A percentile compares a stretch with the other conserved stretches of the same genome.
Evolutionary conservation across 1,140 invertebrate species (phyloP).

Genomic region (Calycopis cecrops): DNA sequence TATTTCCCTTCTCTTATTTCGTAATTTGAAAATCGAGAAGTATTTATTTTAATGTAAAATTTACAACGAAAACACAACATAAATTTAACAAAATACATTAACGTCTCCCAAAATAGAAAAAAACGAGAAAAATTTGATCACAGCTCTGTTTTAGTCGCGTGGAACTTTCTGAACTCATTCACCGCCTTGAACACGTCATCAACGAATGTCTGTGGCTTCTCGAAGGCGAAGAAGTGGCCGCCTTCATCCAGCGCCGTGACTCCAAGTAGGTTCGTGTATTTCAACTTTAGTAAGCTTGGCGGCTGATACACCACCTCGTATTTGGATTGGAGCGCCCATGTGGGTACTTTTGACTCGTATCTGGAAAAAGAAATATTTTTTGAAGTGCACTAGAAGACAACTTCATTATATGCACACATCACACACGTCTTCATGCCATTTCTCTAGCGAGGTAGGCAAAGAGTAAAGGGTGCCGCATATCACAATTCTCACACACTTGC

Average conservation of each 20-base stretch:
- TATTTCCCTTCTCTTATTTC: too few relatives aligned
- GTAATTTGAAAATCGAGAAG: too few relatives aligned
- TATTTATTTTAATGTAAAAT: too few relatives aligned
- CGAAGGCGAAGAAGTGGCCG: constrained; percentile 91
- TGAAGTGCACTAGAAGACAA: too few relatives aligned
- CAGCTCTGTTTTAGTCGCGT: constrained; percentile 20
- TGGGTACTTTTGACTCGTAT: constrained; percentile 73
- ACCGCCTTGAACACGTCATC: constrained; percentile 75
- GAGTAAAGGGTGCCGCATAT: too few relatives aligned
- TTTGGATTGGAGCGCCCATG: constrained; percentile 79
- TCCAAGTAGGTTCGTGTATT: constrained; percentile 79
- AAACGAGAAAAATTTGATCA: too few relatives aligned
- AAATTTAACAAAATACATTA: not conserved
- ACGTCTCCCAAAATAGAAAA: not conserved
- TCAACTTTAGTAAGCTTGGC: constrained; percentile 73
- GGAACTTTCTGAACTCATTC: constrained; percentile 42
- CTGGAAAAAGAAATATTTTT: constrained; percentile 15
- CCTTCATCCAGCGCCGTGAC: constrained; percentile 75
- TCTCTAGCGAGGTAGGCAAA: too few relatives aligned
- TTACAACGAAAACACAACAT: too few relatives aligned
- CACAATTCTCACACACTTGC: too few relatives aligned
- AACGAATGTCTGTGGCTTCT: constrained; percentile 82
- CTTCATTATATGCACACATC: too few relatives aligned
- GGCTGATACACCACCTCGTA: constrained; percentile 77
- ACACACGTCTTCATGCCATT: too few relatives aligned